Evolutionary conservation across 2,888 invertebrate genomes (phyloP).

Genomic region (Stegana nigrithorax): DNA sequence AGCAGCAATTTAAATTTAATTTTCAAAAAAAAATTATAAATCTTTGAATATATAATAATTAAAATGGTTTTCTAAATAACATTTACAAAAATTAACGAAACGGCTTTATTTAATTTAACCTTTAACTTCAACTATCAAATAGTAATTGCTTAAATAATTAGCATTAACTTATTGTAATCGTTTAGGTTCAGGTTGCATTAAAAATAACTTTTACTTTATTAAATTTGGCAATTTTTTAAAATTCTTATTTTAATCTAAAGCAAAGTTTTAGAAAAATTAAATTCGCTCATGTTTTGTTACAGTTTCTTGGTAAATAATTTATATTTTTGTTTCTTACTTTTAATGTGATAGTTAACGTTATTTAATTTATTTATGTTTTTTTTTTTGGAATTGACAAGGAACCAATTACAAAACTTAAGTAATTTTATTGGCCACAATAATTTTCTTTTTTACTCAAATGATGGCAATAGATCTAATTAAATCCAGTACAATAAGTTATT

Average conservation of each 20-base stretch:
- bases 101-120: conserved; percentile 6
- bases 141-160: conserved; percentile 52
- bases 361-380: conserved; percentile 25
- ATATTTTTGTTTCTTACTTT: not conserved
- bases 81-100: conserved; percentile 35
- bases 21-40: too few relatives aligned
- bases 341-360: conserved; percentile 10
- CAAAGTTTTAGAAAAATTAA: conserved; percentile 41
- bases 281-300: conserved; percentile 45
- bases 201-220: conserved; percentile 24
- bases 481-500: too few relatives aligned
- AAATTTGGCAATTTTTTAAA: conserved; percentile 34
- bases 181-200: not conserved
- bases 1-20: conserved; percentile 1
- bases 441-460: not conserved
- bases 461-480: not conserved
- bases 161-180: conserved; percentile 16
- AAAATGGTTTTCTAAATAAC: conserved; percentile 31
- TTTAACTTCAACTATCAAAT: conserved; percentile 44
- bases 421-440: too few relatives aligned
- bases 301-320: not conserved
- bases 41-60: not conserved
- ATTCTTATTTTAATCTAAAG: conserved; percentile 19
- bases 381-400: conserved; percentile 34
- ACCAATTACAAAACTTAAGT: conserved; percentile 24